Base-by-base conservation (phyloP, 2,797 vertebrate genomes). In the Dryobates pubescens region DNA sequence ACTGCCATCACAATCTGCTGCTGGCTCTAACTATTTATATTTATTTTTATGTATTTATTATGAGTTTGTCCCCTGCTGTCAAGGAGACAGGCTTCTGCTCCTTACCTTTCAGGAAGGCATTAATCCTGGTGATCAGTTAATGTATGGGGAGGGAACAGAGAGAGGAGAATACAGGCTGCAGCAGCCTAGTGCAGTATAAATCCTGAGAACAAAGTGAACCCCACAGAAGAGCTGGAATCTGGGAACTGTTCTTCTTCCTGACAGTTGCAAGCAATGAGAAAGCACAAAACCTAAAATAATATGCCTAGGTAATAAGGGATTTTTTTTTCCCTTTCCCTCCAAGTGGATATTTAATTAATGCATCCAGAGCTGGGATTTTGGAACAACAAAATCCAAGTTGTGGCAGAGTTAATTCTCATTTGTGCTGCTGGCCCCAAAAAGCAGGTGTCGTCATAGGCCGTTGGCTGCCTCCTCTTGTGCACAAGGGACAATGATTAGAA, bases 1-100 rank as follows among this genome's bases (percentile, higher is more conserved):
- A 96, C 94, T 96, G 92, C 88, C 87, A 88, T 81, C 82, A 93
- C 94, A 96, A 95, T 96, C 94, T 97, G 96, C 94, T 58, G 8
- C 88, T 92, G 87, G 73, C 88, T 96, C 94, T 96, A 95, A 96
- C 97, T 96, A 95, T 90, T 94, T 93, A 93, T 90, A 70, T 93
- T 96, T 93, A 94, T 94, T 93, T 96, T 94, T 72, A 88, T 88
- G 57, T 86, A 94, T 95, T 93, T 95, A 89, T 92, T 95, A 93
- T 82, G 68, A 85, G 82, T 91, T 92, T 88, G 41, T 95, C 71
- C 80, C 79, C 74, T 82, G 88, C 90, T 96, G 82, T 93, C 93
- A 96, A 94, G 90, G 84, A 93, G 89, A 93, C 62, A 87, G 76
- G 57, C 41, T 92, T 95, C 86, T 90, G 70, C 76, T 93, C 65